A percentile compares a stretch with the other conserved stretches of the same genome.
phyloP scores from a whole-genome alignment of 2,888 invertebrate genomes.

The Pyrrhia umbra region DNA sequence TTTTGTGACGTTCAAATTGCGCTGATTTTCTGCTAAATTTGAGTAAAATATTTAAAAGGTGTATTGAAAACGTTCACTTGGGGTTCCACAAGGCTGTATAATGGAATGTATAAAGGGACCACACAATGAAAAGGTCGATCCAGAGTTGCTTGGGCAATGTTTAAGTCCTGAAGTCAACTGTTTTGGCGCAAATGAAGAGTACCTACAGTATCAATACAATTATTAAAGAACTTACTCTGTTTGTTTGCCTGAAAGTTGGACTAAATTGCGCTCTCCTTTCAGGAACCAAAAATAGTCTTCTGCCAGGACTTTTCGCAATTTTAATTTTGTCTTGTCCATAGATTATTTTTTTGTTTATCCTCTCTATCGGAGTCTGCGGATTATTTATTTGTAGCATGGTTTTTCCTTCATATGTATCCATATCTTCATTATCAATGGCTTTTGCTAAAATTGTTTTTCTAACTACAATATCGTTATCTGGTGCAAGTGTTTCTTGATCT shows the following conservation, averaged over 20 bases:
- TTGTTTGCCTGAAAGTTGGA: not conserved
- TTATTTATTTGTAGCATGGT: not conserved
- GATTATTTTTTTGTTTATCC: not conserved
- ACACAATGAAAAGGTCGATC: too few species aligned
- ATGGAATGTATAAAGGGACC: too few species aligned
- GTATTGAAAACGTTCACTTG: too few species aligned
- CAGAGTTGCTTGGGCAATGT: too few species aligned
- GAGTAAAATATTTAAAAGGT: too few species aligned
- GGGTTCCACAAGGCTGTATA: too few species aligned
- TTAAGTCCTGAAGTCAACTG: too few species aligned
- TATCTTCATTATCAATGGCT: not conserved
- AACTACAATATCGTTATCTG: not conserved
- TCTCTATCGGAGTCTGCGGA: not conserved
- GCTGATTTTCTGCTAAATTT: not conserved
- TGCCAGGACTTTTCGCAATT: not conserved
- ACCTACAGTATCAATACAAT: not conserved
- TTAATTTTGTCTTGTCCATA: not conserved
- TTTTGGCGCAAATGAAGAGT: too few species aligned
- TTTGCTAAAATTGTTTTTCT: slow-evolving; percentile 7
- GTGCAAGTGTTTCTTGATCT: slow-evolving; percentile 4
- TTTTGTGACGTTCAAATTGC: too few species aligned
- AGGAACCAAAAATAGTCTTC: not conserved
- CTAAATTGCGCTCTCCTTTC: not conserved
- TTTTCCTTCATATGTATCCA: not conserved
- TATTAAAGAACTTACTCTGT: slow-evolving; percentile 11